Conservation (phyloP, 2,113 vertebrate genomes). For the Cinclus mexicanus region DNA sequence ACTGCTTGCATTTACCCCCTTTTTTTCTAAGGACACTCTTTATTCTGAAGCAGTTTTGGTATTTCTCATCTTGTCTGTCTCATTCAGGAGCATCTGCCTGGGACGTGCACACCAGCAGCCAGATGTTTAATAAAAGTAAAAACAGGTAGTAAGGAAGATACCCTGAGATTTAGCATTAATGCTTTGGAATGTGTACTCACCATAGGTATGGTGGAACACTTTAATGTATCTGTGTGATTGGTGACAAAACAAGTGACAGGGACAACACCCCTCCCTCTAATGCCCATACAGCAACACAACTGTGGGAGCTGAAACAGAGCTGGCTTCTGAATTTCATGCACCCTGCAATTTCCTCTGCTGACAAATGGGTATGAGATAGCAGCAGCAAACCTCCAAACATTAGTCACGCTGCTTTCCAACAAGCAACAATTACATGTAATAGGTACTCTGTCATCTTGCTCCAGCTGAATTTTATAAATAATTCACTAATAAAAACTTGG, state of each 20-base stretch:
- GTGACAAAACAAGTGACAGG: neutral
- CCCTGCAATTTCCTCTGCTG: neutral
- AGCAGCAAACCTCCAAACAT: slow-evolving; percentile 15
- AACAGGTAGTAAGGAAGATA: neutral
- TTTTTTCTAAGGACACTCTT: neutral
- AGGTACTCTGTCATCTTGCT: neutral
- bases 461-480: neutral
- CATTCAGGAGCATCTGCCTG: neutral
- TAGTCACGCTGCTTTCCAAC: neutral
- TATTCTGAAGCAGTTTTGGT: neutral
- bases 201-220: accelerated
- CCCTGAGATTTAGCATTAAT: neutral
- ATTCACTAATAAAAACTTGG: neutral
- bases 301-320: neutral
- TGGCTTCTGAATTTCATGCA: neutral
- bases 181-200: neutral
- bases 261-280: neutral
- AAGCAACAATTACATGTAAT: neutral
- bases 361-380: neutral
- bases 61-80: neutral
- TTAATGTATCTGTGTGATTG: accelerated
- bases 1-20: neutral
- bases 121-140: neutral
- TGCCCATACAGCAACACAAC: accelerated
- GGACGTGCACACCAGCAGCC: accelerated